A percentile compares a stretch with the other conserved stretches of the same genome.
These are phyloP conservation scores for Mugil cephalus DNA, from an alignment of 2,113 vertebrate genomes.

Conservation along the genomic window DNA sequence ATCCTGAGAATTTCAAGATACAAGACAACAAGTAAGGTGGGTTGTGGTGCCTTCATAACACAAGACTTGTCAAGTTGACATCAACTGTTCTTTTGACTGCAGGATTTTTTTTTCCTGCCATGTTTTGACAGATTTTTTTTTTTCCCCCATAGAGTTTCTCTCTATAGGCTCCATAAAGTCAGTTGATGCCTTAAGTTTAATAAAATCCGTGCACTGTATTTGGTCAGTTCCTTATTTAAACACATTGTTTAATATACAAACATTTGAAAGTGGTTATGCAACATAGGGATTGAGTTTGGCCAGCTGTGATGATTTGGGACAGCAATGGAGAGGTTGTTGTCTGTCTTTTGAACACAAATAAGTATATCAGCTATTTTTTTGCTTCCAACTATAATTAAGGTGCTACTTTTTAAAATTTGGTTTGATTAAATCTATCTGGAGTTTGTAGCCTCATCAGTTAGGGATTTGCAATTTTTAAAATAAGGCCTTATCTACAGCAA, in stretches of 20 bases:
- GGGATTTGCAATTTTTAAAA: neutral
- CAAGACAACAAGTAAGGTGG: constrained; percentile 78
- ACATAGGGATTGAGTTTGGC: constrained; percentile 8
- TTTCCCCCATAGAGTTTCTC: no score
- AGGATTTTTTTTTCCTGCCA: neutral
- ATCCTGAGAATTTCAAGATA: constrained; percentile 62
- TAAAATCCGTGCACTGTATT: neutral
- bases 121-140: constrained; percentile 6
- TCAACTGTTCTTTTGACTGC: neutral
- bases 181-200: no score
- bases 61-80: neutral
- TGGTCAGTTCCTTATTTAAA: neutral
- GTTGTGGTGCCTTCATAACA: constrained; percentile 9
- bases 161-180: no score
- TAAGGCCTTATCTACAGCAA: neutral
- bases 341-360: neutral
- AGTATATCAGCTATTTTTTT: no score
- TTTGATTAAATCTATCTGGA: no score
- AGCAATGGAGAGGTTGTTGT: constrained; percentile 5
- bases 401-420: neutral
- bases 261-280: neutral
- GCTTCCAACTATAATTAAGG: no score
- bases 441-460: neutral
- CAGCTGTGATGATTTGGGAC: constrained; percentile 16
- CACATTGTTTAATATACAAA: constrained; percentile 2